phyloP scores from a whole-genome alignment of 2,797 vertebrate species.

The Percopsis omiscomaycus region DNA sequence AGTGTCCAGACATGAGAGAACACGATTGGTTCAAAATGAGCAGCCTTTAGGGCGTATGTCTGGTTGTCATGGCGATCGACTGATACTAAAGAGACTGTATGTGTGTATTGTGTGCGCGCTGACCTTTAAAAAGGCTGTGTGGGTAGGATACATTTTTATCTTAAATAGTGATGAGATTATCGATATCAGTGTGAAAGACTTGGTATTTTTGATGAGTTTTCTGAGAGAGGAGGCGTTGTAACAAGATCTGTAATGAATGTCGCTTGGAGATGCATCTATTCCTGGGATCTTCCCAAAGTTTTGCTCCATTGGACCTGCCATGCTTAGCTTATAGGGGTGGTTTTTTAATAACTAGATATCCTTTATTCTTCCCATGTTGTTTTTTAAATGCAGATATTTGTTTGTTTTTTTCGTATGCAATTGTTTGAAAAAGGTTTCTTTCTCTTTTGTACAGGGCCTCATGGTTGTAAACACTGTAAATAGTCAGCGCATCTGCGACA shows the following conservation, averaged over 20 bases:
- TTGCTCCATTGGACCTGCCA: conserved; percentile 71
- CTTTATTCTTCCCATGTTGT: conserved; percentile 55
- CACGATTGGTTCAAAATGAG: conserved; percentile 23
- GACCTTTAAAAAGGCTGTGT: background rate
- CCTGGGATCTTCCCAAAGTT: conserved; percentile 63
- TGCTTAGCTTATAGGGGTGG: conserved; percentile 53
- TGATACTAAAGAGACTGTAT: conserved; percentile 28
- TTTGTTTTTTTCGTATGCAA: conserved; percentile 68
- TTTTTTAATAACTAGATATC: conserved; percentile 67
- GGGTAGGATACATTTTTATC: background rate
- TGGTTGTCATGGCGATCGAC: conserved; percentile 23
- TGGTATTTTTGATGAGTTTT: conserved; percentile 23
- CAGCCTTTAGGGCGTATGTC: conserved; percentile 20
- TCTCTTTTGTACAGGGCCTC: conserved; percentile 81
- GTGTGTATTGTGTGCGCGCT: conserved; percentile 23
- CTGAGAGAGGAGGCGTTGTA: conserved; percentile 23
- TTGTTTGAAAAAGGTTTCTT: conserved; percentile 78
- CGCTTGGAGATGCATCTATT: conserved; percentile 47
- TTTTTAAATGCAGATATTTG: conserved; percentile 59
- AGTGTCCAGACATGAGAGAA: conserved; percentile 24
- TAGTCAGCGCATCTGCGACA: conserved; percentile 79
- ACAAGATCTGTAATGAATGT: conserved; percentile 27
- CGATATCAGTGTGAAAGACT: conserved; percentile 27
- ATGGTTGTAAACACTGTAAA: conserved; percentile 81
- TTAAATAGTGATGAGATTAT: background rate